A percentile compares a stretch with the other conserved stretches of the same genome.
These are phyloP conservation scores for Magallana ariakensis DNA, from an alignment of 1,140 invertebrate species.

Conservation along the genomic window DNA sequence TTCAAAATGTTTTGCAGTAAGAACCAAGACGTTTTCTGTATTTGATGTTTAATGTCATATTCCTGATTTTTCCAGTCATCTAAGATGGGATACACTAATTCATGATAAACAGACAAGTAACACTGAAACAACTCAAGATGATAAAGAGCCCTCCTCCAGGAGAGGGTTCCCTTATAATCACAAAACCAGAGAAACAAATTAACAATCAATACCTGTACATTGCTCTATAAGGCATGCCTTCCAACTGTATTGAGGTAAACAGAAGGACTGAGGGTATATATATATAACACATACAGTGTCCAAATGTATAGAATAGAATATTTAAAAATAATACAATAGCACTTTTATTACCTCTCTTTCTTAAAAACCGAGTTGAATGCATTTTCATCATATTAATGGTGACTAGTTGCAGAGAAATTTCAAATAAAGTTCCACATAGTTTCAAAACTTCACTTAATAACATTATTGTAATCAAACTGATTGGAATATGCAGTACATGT, in stretches of 20 bases:
- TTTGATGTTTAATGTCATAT: constrained; percentile 39
- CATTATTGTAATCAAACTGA: background rate
- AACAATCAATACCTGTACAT: constrained; percentile 8
- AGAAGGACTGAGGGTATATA: background rate
- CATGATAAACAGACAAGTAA: constrained; percentile 30
- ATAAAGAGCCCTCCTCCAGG: background rate
- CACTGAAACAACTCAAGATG: constrained; percentile 25
- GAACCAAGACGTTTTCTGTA: background rate
- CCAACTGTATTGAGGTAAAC: constrained; percentile 11
- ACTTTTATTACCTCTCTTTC: background rate
- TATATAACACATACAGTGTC: background rate
- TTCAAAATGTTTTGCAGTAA: no score
- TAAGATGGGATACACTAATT: constrained; percentile 29
- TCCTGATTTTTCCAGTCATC: constrained; percentile 29
- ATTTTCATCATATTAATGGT: background rate
- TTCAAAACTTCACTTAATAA: background rate
- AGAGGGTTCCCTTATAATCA: constrained; percentile 1
- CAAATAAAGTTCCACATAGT: background rate
- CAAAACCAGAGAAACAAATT: background rate
- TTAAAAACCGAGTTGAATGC: constrained; percentile 27
- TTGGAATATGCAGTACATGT: background rate
- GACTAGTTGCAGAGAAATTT: constrained; percentile 2
- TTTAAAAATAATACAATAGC: constrained; percentile 32
- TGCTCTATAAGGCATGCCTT: constrained; percentile 17
- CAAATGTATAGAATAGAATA: constrained; percentile 27